Conservation (phyloP, 1,140 invertebrate genomes). For the Drosophila paulistorum region DNA sequence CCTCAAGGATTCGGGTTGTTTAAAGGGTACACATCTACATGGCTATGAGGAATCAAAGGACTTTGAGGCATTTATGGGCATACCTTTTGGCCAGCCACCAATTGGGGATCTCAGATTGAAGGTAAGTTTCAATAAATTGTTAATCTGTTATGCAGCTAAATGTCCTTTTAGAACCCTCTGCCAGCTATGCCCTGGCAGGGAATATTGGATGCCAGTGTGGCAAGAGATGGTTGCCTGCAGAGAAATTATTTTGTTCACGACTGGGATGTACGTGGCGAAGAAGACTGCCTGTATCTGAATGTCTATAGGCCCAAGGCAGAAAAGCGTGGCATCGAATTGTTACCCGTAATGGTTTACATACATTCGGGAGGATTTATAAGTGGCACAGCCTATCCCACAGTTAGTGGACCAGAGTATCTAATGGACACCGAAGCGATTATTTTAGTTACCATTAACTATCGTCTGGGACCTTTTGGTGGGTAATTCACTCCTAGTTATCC, state of each 20-base stretch:
- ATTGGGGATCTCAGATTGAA: slow-evolving; percentile 59
- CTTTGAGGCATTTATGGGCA: slow-evolving; percentile 75
- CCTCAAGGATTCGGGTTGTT: slow-evolving; percentile 59
- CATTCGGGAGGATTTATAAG: slow-evolving; percentile 84
- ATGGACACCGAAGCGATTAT: slow-evolving; percentile 85
- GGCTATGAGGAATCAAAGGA: slow-evolving; percentile 35
- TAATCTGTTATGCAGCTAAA: background rate
- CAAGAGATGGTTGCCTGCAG: slow-evolving; percentile 52
- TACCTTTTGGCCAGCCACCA: slow-evolving; percentile 74
- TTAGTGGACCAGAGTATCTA: slow-evolving; percentile 84
- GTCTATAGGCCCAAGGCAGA: slow-evolving; percentile 70
- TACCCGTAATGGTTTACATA: slow-evolving; percentile 84
- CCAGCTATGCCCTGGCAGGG: slow-evolving; percentile 29
- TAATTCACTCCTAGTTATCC: background rate
- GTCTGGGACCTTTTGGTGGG: slow-evolving; percentile 84
- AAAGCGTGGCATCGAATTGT: slow-evolving; percentile 26
- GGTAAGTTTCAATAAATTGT: slow-evolving; percentile 24
- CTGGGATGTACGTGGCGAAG: slow-evolving; percentile 50
- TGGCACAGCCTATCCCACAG: slow-evolving; percentile 79
- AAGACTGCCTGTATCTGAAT: slow-evolving; percentile 82
- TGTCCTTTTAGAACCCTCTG: background rate
- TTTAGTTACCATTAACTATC: slow-evolving; percentile 86
- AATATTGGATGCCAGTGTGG: slow-evolving; percentile 43
- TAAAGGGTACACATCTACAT: slow-evolving; percentile 53
- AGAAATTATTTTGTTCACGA: slow-evolving; percentile 50